Percentiles rank a stretch among this genome's conserved stretches.
Evolutionary conservation across 2,797 vertebrate species (phyloP).

Genomic region (Megaceryle alcyon): DNA sequence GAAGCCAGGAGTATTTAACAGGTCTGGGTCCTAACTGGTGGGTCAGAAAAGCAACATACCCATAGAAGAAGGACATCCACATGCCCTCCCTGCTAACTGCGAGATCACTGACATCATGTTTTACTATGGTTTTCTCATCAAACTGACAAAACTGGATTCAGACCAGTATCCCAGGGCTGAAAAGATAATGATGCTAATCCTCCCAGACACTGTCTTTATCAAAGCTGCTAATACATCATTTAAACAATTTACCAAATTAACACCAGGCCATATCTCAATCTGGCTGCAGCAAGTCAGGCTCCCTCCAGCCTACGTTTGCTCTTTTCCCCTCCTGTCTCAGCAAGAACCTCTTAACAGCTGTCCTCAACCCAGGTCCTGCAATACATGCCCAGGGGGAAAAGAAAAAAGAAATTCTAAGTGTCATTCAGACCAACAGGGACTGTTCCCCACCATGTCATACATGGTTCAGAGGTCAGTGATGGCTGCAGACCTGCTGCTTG

Average conservation of each 20-base stretch:
- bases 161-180: not conserved
- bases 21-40: not conserved
- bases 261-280: not conserved
- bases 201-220: not conserved
- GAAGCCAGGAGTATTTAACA: not conserved
- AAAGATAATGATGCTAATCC: constrained; percentile 18
- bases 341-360: not conserved
- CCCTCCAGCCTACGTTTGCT: not conserved
- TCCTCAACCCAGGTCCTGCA: not conserved
- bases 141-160: constrained; percentile 8
- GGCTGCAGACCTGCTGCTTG: not conserved
- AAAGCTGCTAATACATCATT: not conserved
- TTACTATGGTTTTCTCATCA: not conserved
- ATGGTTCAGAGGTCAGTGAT: not conserved
- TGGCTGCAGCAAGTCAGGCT: not conserved
- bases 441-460: rapidly evolving
- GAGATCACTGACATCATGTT: not conserved
- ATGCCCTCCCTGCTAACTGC: not conserved
- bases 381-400: not conserved
- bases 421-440: not conserved
- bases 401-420: not conserved
- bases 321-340: not conserved
- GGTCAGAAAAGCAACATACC: not conserved
- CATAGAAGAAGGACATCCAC: not conserved
- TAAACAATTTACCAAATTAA: constrained; percentile 13